Evolutionary conservation across 2,113 vertebrate genomes (phyloP).

Genomic region (Callopanchax toddi): DNA sequence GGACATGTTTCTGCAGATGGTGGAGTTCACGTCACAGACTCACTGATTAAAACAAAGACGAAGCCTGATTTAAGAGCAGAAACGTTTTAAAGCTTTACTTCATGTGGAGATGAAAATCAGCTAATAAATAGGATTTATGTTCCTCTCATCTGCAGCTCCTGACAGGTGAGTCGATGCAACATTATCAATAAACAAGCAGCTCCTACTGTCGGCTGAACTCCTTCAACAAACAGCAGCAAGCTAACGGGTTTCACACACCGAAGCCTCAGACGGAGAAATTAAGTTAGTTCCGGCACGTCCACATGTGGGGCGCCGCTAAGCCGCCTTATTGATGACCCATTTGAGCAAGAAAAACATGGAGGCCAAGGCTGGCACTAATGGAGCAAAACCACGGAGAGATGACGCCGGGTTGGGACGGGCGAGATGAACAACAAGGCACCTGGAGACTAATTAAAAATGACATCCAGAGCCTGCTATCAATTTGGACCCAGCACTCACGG

Average conservation of each 20-base stretch:
- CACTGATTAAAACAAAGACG: constrained; percentile 12
- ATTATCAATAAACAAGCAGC: constrained; percentile 5
- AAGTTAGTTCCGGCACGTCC: not conserved
- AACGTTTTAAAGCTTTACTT: not conserved
- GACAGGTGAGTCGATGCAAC: constrained; percentile 17
- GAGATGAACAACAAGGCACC: constrained; percentile 26
- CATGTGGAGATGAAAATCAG: not conserved
- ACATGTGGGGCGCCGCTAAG: constrained; percentile 5
- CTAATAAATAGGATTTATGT: constrained; percentile 23
- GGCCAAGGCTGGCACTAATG: constrained; percentile 42
- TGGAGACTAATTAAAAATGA: constrained; percentile 69
- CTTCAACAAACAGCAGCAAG: too few species aligned
- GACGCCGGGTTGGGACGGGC: not conserved
- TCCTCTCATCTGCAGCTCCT: constrained; percentile 5
- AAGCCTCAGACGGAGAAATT: not conserved
- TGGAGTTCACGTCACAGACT: constrained; percentile 10
- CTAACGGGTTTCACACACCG: not conserved
- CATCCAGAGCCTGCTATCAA: constrained; percentile 62
- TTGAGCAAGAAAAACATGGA: constrained; percentile 46
- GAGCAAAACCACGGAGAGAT: constrained; percentile 38
- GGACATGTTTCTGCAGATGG: constrained; percentile 15
- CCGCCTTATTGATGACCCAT: constrained; percentile 37
- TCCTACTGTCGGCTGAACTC: not conserved
- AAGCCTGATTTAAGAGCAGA: not conserved
- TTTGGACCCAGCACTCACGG: constrained; percentile 42